Base-by-base conservation (phyloP, 2,888 invertebrate genomes). In the Drosophila mayaguana region DNA sequence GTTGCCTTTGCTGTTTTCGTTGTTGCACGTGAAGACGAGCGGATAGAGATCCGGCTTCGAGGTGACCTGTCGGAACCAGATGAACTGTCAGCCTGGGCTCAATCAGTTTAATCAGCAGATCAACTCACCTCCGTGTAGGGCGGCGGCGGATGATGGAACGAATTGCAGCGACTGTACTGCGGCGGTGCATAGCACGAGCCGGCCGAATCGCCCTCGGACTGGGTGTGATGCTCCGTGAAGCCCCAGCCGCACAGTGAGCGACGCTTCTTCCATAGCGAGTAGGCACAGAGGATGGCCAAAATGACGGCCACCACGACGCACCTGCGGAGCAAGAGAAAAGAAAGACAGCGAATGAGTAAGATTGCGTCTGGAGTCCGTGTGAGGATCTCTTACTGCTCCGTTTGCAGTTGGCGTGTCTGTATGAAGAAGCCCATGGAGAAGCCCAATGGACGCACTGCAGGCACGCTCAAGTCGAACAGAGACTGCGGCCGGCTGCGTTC, bases 21-120 rank as follows among this genome's bases (percentile, higher is more conserved):
- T 95, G 81, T 96, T 95, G 91, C 95, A 97, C 56, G 96, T 96
- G 87, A 97, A 97, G 56, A 97, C 97, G 66, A 97, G 93, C 3
- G 97, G 97, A 91, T 97, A 97, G 12, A 97, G 93, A 91, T 97
- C 97, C 12, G 97, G 97, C 87, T 97, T 97, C 16, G 97, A 96
- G 66, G 97, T 96, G 77, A 97, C 97, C 97, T 97, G 90, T 22
- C 8, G 14, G 2, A 36, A 36, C 0, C 34, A 20, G 20, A 34
- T 16, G 3, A 1, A 8, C 8, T 6, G 1, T 34, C 1, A 22
- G 12, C 28, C 5, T 5, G 2, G n/a, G 3, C 46, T 11, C 25
- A n/a, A 11, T n/a, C 45, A 11, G 20, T 5, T n/a, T 2, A 28
- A 25, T 6, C 3, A 7, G 18, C 28, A 7, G 12, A 7, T 14